Conservation (phyloP, 53 echinoderm and acorn worm species). For the Echinarachnius parma region DNA sequence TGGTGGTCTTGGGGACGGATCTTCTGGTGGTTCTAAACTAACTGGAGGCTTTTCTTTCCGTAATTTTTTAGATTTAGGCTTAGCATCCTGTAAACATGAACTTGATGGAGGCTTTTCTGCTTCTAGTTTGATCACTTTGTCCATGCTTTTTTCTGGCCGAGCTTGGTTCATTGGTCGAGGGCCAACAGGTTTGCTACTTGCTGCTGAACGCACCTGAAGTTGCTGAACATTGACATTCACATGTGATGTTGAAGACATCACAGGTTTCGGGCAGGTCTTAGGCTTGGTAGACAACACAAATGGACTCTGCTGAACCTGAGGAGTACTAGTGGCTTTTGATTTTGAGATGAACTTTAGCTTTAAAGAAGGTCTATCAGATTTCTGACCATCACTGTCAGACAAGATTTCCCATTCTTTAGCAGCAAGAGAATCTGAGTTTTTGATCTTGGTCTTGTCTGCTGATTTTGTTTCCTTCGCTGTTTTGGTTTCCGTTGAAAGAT, state of each 20-base stretch:
- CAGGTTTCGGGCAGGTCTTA: slow-evolving; percentile 4
- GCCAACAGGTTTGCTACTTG: not conserved
- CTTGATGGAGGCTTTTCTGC: slow-evolving; percentile 1
- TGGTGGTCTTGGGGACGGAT: slow-evolving; percentile 54
- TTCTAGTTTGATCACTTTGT: no score
- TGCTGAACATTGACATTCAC: slow-evolving; percentile 37
- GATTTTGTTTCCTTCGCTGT: not conserved
- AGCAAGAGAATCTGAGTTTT: not conserved
- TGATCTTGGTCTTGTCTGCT: not conserved
- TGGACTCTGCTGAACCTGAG: slow-evolving; percentile 28
- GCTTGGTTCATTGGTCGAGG: no score
- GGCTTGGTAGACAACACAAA: slow-evolving; percentile 31
- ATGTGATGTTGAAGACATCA: slow-evolving; percentile 11
- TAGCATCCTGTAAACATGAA: no score
- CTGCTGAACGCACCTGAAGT: slow-evolving; percentile 3
- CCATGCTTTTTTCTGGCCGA: no score
- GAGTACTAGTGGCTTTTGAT: slow-evolving; percentile 14
- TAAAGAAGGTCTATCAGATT: slow-evolving; percentile 21
- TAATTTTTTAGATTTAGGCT: no score
- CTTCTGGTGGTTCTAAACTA: no score
- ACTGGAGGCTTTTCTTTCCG: no score
- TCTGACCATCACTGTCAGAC: not conserved
- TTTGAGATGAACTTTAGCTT: slow-evolving; percentile 26
- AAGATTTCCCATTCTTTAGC: slow-evolving; percentile 20
- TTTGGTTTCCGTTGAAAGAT: not conserved